A percentile compares a stretch with the other conserved stretches of the same genome.
Evolutionary conservation across 2,888 invertebrate species (phyloP).

Genomic region (Abscondita cerata): DNA sequence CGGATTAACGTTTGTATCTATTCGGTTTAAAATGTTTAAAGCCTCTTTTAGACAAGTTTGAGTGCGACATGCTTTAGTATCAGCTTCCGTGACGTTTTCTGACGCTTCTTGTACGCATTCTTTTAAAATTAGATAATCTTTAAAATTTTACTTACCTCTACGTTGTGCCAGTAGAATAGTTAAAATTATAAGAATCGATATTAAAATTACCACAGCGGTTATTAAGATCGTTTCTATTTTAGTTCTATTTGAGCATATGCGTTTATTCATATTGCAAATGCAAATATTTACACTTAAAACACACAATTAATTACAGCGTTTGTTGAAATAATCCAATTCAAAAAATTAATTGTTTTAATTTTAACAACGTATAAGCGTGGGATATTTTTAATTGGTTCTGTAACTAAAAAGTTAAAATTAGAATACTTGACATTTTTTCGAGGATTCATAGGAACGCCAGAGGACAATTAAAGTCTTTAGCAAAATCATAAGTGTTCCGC

Average conservation of each 20-base stretch:
- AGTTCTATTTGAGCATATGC: constrained; percentile 1
- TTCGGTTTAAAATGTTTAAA: constrained; percentile 68
- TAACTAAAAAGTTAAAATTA: too few species aligned
- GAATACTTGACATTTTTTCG: constrained; percentile 12
- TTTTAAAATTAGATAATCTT: constrained; percentile 4
- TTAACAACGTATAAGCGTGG: constrained; percentile 2
- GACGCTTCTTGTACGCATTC: not conserved
- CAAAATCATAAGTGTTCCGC: constrained; percentile 2
- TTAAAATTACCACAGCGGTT: not conserved
- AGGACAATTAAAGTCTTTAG: constrained; percentile 15
- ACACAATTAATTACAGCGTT: constrained; percentile 5
- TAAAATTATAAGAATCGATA: constrained; percentile 3
- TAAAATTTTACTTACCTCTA: constrained; percentile 5
- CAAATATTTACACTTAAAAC: not conserved
- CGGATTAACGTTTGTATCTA: constrained; percentile 72
- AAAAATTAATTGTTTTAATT: constrained; percentile 3
- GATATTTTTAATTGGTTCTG: constrained; percentile 3
- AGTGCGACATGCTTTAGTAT: not conserved
- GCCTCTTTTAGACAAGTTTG: constrained; percentile 74
- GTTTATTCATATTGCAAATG: not conserved
- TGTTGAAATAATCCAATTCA: not conserved
- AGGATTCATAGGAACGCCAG: constrained; percentile 5
- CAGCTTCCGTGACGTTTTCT: not conserved
- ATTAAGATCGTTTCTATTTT: constrained; percentile 7
- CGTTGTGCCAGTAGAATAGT: constrained; percentile 5